Evolutionary conservation across 2,888 invertebrate species (phyloP), one percentile per base, ranked within the genome.

Genomic region (Amblyteles armatorius): DNA sequence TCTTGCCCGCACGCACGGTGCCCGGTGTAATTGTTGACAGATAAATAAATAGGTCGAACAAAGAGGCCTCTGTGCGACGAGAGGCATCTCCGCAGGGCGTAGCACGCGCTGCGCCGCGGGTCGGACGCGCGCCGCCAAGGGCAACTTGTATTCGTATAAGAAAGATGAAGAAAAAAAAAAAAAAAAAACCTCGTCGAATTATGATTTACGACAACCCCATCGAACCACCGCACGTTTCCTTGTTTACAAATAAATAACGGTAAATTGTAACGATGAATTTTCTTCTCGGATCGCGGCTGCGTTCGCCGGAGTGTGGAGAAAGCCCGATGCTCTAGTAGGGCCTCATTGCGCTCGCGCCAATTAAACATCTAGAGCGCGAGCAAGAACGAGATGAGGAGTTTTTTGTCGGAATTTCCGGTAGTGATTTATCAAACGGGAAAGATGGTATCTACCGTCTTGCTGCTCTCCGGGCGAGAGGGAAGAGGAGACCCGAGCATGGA

Each of bases 391-490:
- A 77, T 52, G 87, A 89, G 88, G 88, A 63, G 73, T 81, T 92
- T 93, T 93, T 93, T 92, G 91, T 83, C 85, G 87, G 91, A 91
- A 92, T 93, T 93, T 93, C 93, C 93, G 93, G 93, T 92, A 90
- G 91, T 90, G 90, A 93, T 93, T 93, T 92, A 93, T 93, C 93
- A 93, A 92, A 92, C 90, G 90, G 91, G 89, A 91, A 91, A 93
- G 93, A 93, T 93, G 83, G 81, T 92, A 93, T 93, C 92, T 88
- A 87, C 79, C 87, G 85, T 81, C 84, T 86, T 85, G 87, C 74
- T 69, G 73, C 33, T 40, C 52, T 52, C 36, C 13, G 48, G 82
- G 90, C 90, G 92, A 92, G 91, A 92, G 44, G 44, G 44, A 16
- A 16, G 44, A 48, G 16, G 13, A 92, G 89, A 85, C 80, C 79